Evolutionary conservation across 92 coral and sea anemone genomes (phyloP).

Genomic region (Bergia puertoricense): DNA sequence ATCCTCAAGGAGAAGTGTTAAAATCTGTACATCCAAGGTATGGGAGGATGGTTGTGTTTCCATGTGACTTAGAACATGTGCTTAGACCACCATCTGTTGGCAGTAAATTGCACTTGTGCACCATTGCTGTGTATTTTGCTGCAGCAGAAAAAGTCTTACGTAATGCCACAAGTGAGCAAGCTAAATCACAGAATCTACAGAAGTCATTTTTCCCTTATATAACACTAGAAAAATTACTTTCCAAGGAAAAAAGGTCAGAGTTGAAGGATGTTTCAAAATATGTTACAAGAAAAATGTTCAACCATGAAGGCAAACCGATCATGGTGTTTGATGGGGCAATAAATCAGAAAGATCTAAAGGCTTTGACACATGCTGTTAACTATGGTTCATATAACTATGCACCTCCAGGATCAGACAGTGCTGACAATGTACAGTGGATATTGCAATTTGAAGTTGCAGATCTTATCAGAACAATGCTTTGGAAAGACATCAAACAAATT

Average conservation of each 20-base stretch:
- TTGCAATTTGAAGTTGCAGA: conserved; percentile 67
- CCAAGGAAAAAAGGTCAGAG: neutral
- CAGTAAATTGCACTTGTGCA: conserved; percentile 44
- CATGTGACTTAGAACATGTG: conserved; percentile 50
- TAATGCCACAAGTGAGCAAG: neutral
- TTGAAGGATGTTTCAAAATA: conserved; percentile 48
- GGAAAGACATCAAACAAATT: conserved; percentile 61
- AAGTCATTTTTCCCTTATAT: neutral
- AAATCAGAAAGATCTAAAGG: conserved; percentile 50
- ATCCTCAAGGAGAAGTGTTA: conserved; percentile 61
- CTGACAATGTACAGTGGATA: conserved; percentile 87
- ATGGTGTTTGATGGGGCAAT: conserved; percentile 70
- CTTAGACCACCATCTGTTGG: conserved; percentile 78
- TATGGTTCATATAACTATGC: conserved; percentile 62
- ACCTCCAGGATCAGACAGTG: conserved; percentile 62
- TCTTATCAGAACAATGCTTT: conserved; percentile 59
- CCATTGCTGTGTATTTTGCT: conserved; percentile 49
- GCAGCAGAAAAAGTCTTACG: conserved; percentile 13
- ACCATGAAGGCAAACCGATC: conserved; percentile 57
- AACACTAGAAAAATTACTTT: conserved; percentile 13
- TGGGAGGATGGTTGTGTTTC: conserved; percentile 70
- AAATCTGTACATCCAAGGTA: conserved; percentile 65
- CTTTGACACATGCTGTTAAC: conserved; percentile 44
- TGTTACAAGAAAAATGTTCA: conserved; percentile 63
- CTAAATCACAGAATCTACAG: neutral